Conservation (phyloP, 1,140 invertebrate species). For the Proctacanthus coquilletti region DNA sequence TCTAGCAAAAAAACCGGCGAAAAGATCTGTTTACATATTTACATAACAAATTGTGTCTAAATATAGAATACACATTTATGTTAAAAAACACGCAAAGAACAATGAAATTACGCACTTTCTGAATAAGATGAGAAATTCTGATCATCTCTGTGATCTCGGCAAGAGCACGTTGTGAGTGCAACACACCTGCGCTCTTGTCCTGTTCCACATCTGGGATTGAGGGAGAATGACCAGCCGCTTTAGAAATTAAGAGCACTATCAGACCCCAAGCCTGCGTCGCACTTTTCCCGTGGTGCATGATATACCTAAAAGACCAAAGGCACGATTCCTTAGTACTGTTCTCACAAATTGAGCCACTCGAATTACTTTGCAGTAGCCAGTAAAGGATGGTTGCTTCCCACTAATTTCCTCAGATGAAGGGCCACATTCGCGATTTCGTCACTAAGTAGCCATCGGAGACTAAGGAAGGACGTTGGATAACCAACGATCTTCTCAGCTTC, state of each 20-base stretch:
- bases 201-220: constrained; percentile 67
- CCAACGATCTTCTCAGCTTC: constrained; percentile 93
- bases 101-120: constrained; percentile 53
- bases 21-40: too few relatives aligned
- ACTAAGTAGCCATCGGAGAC: constrained; percentile 73
- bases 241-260: constrained; percentile 79
- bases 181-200: constrained; percentile 63
- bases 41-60: too few relatives aligned
- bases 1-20: too few relatives aligned
- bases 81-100: too few relatives aligned
- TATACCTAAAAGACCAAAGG: constrained; percentile 17
- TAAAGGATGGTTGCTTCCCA: constrained; percentile 86
- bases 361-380: constrained; percentile 85
- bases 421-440: constrained; percentile 91
- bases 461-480: constrained; percentile 88
- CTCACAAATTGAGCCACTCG: neutral
- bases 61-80: too few relatives aligned
- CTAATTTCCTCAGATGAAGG: constrained; percentile 75
- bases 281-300: constrained; percentile 57
- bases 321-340: neutral
- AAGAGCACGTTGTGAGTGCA: constrained; percentile 71
- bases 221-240: constrained; percentile 65
- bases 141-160: constrained; percentile 98
- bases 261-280: constrained; percentile 88
- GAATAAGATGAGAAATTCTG: constrained; percentile 84